These are phyloP conservation scores for Tenebrio molitor DNA, from an alignment of 1,140 invertebrate species.

Conservation along the genomic window DNA sequence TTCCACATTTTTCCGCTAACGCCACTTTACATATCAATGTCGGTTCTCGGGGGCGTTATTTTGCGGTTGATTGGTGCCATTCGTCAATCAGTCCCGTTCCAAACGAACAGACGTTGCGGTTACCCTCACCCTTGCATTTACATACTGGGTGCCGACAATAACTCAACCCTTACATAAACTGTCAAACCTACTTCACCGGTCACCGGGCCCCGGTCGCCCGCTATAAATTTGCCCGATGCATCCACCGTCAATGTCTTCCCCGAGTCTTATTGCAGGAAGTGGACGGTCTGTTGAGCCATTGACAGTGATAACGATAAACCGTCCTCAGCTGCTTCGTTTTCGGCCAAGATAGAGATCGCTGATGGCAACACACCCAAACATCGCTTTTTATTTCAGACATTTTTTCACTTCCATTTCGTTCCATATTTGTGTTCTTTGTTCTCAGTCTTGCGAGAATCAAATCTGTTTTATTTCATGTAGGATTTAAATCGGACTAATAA, in stretches of 20 bases:
- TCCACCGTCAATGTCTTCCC: not conserved
- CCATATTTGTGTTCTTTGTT: too few relatives aligned
- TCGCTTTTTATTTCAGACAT: too few relatives aligned
- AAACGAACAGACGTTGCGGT: conserved; percentile 33
- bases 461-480: too few relatives aligned
- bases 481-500: too few relatives aligned
- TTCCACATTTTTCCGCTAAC: conserved; percentile 6
- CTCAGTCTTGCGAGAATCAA: too few relatives aligned
- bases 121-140: conserved; percentile 44
- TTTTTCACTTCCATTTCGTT: too few relatives aligned
- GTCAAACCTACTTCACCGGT: conserved; percentile 46
- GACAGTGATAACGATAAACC: too few relatives aligned
- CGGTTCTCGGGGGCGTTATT: not conserved
- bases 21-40: conserved; percentile 14
- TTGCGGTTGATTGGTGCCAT: conserved; percentile 42
- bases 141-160: conserved; percentile 44
- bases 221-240: conserved; percentile 7
- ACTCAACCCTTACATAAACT: conserved; percentile 50
- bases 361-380: too few relatives aligned
- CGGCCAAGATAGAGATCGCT: too few relatives aligned
- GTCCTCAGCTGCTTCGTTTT: too few relatives aligned
- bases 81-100: conserved; percentile 43
- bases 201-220: not conserved
- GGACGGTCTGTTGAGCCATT: too few relatives aligned
- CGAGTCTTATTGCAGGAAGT: not conserved